phyloP scores from a whole-genome alignment of 1,140 invertebrate species.

The Drosophila chauvacae region DNA sequence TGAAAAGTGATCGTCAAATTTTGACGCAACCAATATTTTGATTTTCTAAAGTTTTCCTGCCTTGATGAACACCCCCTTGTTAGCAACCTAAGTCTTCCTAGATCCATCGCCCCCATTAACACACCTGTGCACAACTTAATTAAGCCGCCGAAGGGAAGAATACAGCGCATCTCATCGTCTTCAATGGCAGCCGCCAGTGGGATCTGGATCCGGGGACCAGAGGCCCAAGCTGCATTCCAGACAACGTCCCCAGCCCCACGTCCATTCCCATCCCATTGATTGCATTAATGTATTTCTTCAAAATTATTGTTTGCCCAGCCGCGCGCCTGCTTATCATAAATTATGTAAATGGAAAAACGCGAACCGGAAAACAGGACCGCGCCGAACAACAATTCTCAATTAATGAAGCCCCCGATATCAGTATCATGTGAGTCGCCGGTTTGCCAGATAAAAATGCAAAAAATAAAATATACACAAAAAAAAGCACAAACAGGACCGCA shows the following conservation, averaged over 20 bases:
- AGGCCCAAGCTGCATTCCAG: conserved; percentile 58
- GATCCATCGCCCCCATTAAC: conserved; percentile 15
- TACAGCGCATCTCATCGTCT: conserved; percentile 36
- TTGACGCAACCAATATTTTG: too few relatives aligned
- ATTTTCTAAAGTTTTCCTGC: too few relatives aligned
- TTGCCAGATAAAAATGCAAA: conserved; percentile 67
- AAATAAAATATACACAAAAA: conserved; percentile 22
- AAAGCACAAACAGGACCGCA: conserved; percentile 45
- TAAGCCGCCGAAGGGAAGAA: conserved; percentile 50
- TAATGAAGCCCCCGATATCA: conserved; percentile 82
- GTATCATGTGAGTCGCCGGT: conserved; percentile 67
- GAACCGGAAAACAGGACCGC: conserved; percentile 77
- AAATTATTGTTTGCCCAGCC: conserved; percentile 83
- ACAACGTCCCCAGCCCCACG: conserved; percentile 49
- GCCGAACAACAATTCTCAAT: conserved; percentile 83
- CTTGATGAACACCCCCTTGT: background rate
- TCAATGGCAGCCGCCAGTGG: conserved; percentile 51
- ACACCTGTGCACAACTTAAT: conserved; percentile 73
- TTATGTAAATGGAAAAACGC: conserved; percentile 84
- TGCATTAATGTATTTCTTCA: conserved; percentile 84
- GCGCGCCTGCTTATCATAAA: conserved; percentile 84
- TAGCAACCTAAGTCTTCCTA: background rate
- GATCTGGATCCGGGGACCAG: conserved; percentile 9
- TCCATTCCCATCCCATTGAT: conserved; percentile 59
- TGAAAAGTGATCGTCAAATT: too few relatives aligned